A percentile compares a stretch with the other conserved stretches of the same genome.
phyloP scores from a whole-genome alignment of 2,888 invertebrate genomes.

The Cephus runcator region DNA sequence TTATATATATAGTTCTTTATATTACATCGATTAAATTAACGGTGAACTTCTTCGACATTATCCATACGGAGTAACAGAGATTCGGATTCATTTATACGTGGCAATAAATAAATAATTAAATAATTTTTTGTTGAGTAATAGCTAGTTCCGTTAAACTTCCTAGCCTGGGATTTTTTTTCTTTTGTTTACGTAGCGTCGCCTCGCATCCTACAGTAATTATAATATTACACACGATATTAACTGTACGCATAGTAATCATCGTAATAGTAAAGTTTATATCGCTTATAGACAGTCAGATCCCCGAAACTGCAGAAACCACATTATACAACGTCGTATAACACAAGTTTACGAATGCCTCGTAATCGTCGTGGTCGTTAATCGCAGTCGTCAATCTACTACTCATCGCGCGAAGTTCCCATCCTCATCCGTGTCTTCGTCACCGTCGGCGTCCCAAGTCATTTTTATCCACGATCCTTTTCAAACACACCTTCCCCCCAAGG shows the following conservation, averaged over 20 bases:
- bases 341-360: conserved; percentile 19
- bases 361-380: neutral
- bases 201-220: conserved; percentile 57
- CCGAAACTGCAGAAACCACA: conserved; percentile 28
- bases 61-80: conserved; percentile 52
- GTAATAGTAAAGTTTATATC: conserved; percentile 60
- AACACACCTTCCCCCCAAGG: conserved; percentile 15
- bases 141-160: conserved; percentile 49
- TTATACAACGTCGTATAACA: conserved; percentile 11
- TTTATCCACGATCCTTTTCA: conserved; percentile 15
- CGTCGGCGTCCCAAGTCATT: conserved; percentile 18
- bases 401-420: too few species aligned
- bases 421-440: neutral
- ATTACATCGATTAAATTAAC: conserved; percentile 57
- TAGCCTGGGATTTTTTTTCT: conserved; percentile 40
- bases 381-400: conserved; percentile 1
- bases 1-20: conserved; percentile 47
- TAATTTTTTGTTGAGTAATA: conserved; percentile 51
- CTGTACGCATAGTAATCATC: conserved; percentile 60
- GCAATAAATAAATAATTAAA: conserved; percentile 66
- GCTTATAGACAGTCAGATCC: conserved; percentile 52
- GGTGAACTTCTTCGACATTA: conserved; percentile 47
- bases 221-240: conserved; percentile 64
- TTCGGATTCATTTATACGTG: conserved; percentile 57
- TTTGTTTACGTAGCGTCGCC: conserved; percentile 48